phyloP scores from a whole-genome alignment of 2,797 vertebrate species.

The Setipinna tenuifilis region DNA sequence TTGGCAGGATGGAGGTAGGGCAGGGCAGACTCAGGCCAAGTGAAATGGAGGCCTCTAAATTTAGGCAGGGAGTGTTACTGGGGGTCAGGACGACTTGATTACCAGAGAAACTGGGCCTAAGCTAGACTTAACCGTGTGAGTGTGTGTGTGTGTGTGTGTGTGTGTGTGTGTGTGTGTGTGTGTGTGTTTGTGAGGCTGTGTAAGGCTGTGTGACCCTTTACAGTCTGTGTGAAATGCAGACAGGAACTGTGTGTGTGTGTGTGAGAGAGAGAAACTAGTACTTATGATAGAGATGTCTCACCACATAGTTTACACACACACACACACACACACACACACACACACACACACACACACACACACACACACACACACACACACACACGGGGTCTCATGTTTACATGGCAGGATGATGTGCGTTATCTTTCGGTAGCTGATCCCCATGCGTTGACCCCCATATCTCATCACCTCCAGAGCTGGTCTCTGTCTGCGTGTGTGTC shows the following conservation, averaged over 20 bases:
- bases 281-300: not conserved
- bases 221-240: too few relatives aligned
- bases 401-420: not conserved
- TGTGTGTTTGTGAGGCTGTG: too few relatives aligned
- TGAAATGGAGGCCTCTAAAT: slow-evolving; percentile 81
- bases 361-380: not conserved
- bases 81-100: slow-evolving; percentile 78
- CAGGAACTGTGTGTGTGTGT: not conserved
- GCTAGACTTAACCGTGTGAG: not conserved
- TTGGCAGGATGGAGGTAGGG: not conserved
- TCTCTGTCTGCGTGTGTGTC: too few relatives aligned
- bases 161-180: too few relatives aligned
- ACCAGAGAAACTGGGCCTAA: slow-evolving; percentile 70
- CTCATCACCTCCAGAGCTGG: slow-evolving; percentile 19
- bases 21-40: slow-evolving; percentile 67
- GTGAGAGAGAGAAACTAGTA: not conserved
- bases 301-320: not conserved
- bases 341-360: slow-evolving; percentile 2
- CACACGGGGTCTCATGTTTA: not conserved
- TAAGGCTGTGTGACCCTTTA: too few relatives aligned
- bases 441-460: not conserved
- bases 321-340: not conserved
- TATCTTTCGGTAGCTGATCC: too few relatives aligned
- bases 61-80: slow-evolving; percentile 79
- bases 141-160: not conserved